phyloP scores from a whole-genome alignment of 1,140 invertebrate genomes.

The Neotoxoptera formosana region DNA sequence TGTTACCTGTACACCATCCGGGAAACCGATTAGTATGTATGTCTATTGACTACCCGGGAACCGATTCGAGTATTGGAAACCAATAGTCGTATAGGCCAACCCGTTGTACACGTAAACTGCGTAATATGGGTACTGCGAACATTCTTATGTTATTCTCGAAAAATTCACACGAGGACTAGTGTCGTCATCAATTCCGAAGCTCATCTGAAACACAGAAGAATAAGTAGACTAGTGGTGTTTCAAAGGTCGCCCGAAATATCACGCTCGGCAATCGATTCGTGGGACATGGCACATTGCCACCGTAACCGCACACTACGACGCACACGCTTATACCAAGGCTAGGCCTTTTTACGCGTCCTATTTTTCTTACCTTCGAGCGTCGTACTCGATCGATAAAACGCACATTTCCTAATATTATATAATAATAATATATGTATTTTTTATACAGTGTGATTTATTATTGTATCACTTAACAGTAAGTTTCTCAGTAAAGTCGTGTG shows the following conservation, averaged over 20 bases:
- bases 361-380: slow-evolving; percentile 5
- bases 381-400: background rate
- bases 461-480: no score
- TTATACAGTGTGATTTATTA: no score
- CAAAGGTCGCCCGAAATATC: background rate
- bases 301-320: background rate
- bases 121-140: background rate
- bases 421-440: background rate
- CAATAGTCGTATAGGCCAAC: no score
- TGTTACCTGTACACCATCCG: no score
- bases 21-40: no score
- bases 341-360: background rate
- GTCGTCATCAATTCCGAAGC: background rate
- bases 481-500: no score
- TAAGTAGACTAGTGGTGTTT: background rate
- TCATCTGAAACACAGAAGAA: background rate
- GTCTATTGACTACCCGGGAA: no score
- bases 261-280: background rate
- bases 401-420: background rate
- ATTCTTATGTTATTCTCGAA: background rate
- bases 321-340: background rate
- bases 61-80: no score
- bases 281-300: slow-evolving; percentile 35
- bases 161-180: background rate
- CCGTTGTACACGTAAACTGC: no score